Percentiles rank a stretch among this genome's conserved stretches.
Conservation (phyloP, 2,113 vertebrate species). For the Tautogolabrus adspersus region DNA sequence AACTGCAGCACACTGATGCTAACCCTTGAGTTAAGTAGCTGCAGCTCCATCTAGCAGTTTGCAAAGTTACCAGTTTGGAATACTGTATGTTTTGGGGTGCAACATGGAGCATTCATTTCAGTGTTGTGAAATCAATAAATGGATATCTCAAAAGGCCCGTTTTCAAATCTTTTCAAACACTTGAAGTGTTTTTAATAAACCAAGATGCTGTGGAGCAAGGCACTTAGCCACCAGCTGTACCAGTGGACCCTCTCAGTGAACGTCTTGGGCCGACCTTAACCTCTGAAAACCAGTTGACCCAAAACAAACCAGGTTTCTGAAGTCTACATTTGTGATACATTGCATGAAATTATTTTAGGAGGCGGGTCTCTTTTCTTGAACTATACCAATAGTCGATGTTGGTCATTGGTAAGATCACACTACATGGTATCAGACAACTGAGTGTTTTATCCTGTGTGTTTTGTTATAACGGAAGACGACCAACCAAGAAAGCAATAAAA, state of each 20-base stretch:
- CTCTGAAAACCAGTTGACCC: not conserved
- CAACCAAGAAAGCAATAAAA: too few species aligned
- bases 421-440: not conserved
- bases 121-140: too few species aligned
- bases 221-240: constrained; percentile 1
- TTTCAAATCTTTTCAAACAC: not conserved
- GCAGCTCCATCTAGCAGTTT: not conserved
- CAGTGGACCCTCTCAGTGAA: not conserved
- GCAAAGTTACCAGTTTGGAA: not conserved
- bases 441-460: too few species aligned
- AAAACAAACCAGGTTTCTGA: not conserved
- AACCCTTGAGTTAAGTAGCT: not conserved
- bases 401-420: too few species aligned
- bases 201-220: constrained; percentile 14
- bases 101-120: not conserved
- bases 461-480: too few species aligned
- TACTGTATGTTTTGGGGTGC: not conserved
- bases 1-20: not conserved
- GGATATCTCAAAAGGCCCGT: not conserved
- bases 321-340: too few species aligned
- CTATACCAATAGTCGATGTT: too few species aligned
- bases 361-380: too few species aligned
- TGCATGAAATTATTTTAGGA: too few species aligned
- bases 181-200: not conserved
- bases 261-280: not conserved